These are phyloP conservation scores for Arion vulgaris DNA, from an alignment of 1,140 invertebrate species.

Conservation along the genomic window DNA sequence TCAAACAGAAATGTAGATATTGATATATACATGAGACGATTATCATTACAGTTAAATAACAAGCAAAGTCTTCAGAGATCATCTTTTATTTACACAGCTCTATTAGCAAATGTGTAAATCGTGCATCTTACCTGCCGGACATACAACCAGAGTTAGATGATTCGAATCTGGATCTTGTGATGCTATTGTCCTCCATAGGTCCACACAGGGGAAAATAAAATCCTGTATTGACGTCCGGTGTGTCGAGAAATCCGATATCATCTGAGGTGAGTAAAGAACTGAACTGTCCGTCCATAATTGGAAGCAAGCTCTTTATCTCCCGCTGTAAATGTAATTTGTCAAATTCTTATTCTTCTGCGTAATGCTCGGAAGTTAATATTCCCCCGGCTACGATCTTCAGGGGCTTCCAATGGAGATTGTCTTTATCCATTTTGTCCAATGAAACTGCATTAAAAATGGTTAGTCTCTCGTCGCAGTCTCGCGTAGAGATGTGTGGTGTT, in stretches of 20 bases:
- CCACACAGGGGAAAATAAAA: slow-evolving; percentile 33
- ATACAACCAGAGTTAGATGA: neutral
- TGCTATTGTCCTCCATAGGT: neutral
- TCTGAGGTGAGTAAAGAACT: slow-evolving; percentile 21
- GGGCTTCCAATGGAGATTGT: slow-evolving; percentile 23
- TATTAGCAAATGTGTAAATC: neutral
- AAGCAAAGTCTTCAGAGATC: no score
- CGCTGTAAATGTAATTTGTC: slow-evolving; percentile 32
- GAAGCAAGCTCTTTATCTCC: slow-evolving; percentile 31
- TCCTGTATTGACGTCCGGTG: neutral
- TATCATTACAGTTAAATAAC: no score
- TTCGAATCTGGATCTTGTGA: slow-evolving; percentile 11
- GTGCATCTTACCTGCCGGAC: slow-evolving; percentile 11
- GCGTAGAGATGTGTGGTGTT: neutral
- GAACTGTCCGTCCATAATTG: slow-evolving; percentile 37
- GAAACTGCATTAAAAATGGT: slow-evolving; percentile 34
- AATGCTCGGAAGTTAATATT: slow-evolving; percentile 37
- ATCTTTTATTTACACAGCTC: neutral
- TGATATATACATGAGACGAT: no score
- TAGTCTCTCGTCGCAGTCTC: neutral
- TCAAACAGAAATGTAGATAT: no score
- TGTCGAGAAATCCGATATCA: slow-evolving; percentile 34
- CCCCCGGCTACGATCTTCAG: slow-evolving; percentile 17
- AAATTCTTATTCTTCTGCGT: slow-evolving; percentile 22
- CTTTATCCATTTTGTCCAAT: slow-evolving; percentile 31